phyloP scores from a whole-genome alignment of 2,888 invertebrate genomes.

The Eustalomyia histrio region DNA sequence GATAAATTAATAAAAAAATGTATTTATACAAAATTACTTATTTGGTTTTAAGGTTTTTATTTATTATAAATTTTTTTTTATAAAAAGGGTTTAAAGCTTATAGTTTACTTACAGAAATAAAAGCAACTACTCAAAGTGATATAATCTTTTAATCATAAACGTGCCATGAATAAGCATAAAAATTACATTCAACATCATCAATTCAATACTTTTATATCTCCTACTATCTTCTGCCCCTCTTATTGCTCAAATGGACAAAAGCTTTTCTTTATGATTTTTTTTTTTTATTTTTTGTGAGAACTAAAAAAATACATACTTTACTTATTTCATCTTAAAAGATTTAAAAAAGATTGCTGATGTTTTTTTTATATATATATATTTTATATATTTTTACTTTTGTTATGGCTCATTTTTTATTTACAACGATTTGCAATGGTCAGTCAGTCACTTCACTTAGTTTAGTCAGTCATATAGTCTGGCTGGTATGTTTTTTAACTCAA shows the following conservation, averaged over 20 bases:
- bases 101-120: constrained; percentile 1
- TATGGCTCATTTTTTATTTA: constrained; percentile 64
- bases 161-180: constrained; percentile 63
- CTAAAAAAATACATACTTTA: constrained; percentile 25
- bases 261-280: neutral
- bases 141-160: constrained; percentile 64
- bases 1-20: constrained; percentile 34
- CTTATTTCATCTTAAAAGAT: constrained; percentile 44
- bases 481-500: constrained; percentile 22
- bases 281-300: constrained; percentile 32
- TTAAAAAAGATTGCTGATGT: constrained; percentile 5
- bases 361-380: constrained; percentile 6
- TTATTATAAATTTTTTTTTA: neutral
- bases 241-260: constrained; percentile 9
- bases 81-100: neutral
- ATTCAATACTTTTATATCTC: constrained; percentile 35
- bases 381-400: constrained; percentile 51
- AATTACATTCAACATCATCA: constrained; percentile 51
- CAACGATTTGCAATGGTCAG: constrained; percentile 61
- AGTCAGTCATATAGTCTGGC: constrained; percentile 28
- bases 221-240: neutral
- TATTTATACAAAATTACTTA: constrained; percentile 31
- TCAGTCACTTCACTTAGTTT: constrained; percentile 29
- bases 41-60: constrained; percentile 12
- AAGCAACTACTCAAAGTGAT: constrained; percentile 47